phyloP scores from a whole-genome alignment of 2,113 vertebrate genomes.

The Eurystomus gularis region DNA sequence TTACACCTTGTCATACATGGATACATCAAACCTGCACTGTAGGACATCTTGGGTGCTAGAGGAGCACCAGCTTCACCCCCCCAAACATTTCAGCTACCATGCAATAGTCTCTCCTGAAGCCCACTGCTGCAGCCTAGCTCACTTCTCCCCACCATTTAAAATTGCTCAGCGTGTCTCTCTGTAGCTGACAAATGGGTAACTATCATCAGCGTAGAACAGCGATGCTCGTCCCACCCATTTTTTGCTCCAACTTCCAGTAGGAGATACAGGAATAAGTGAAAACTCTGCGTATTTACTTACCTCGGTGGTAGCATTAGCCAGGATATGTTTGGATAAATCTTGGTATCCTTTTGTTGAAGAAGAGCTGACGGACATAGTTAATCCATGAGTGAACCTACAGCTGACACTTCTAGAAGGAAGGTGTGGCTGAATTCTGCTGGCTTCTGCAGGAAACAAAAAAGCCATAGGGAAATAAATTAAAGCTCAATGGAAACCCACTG shows the following conservation, averaged over 20 bases:
- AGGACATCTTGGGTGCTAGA: neutral
- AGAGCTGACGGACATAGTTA: constrained; percentile 61
- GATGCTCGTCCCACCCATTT: neutral
- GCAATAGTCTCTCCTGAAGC: neutral
- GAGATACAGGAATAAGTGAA: neutral
- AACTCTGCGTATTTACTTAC: constrained; percentile 64
- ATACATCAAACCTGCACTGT: neutral
- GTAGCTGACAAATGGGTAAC: neutral
- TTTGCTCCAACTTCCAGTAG: neutral
- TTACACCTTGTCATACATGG: neutral
- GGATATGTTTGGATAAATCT: constrained; percentile 82
- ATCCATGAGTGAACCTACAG: constrained; percentile 59
- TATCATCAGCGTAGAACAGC: neutral
- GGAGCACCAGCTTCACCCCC: neutral
- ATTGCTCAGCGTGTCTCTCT: neutral
- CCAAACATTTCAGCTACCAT: neutral
- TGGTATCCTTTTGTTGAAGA: constrained; percentile 81
- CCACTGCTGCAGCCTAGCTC: neutral
- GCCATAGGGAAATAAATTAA: neutral
- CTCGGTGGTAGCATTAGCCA: constrained; percentile 82
- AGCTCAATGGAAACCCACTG: neutral
- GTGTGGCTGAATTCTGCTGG: neutral
- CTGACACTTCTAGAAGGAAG: constrained; percentile 30
- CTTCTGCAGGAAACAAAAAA: neutral
- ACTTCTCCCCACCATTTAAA: neutral